Percentiles rank a stretch among this genome's conserved stretches.
phyloP scores from a whole-genome alignment of 2,797 vertebrate species.

The Borostomias antarcticus region DNA sequence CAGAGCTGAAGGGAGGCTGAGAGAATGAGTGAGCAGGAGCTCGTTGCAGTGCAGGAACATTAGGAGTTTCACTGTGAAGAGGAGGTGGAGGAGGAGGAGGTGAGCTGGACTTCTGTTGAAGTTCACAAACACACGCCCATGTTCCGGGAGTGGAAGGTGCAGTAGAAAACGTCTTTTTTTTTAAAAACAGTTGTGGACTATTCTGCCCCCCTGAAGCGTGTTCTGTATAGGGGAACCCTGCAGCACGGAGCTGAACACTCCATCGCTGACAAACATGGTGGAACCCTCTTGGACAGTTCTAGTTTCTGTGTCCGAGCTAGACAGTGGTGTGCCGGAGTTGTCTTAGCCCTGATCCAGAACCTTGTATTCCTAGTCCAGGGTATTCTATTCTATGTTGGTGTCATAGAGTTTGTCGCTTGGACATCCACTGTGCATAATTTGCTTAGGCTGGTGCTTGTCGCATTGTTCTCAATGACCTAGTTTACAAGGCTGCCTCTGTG shows the following conservation, averaged over 20 bases:
- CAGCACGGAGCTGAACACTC: background rate
- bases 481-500: slow-evolving; percentile 3
- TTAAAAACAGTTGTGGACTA: background rate
- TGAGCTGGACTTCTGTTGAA: background rate
- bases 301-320: background rate
- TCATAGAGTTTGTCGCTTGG: slow-evolving; percentile 4
- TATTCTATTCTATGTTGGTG: no score
- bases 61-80: slow-evolving; percentile 2
- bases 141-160: background rate
- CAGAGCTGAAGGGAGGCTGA: slow-evolving; percentile 22
- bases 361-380: background rate
- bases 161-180: background rate
- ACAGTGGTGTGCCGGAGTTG: no score
- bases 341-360: background rate
- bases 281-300: background rate
- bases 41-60: background rate
- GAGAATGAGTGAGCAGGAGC: background rate
- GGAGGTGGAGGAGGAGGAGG: background rate
- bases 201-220: background rate
- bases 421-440: slow-evolving; percentile 19
- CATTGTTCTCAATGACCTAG: slow-evolving; percentile 17
- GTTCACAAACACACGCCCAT: background rate
- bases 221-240: background rate
- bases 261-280: background rate
- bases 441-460: slow-evolving; percentile 33